Evolutionary conservation across 1,140 invertebrate genomes (phyloP).

Genomic region (Zeugodacus cucurbitae): DNA sequence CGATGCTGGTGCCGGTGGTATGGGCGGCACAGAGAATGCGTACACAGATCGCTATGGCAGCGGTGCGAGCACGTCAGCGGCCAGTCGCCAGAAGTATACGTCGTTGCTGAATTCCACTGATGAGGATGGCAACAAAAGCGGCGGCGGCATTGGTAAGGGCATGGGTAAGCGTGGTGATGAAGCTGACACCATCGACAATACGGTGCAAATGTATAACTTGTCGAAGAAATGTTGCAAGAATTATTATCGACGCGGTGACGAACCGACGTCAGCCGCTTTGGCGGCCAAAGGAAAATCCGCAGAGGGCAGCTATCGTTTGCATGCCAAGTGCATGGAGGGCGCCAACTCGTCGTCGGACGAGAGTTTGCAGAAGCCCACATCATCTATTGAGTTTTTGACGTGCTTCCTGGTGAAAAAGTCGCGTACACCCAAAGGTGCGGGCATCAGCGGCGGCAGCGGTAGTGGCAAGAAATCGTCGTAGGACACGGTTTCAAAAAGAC

Average conservation of each 20-base stretch:
- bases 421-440: conserved; percentile 50
- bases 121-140: conserved; percentile 2
- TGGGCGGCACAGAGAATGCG: not conserved
- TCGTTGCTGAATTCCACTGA: conserved; percentile 42
- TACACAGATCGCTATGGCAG: not conserved
- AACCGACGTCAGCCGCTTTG: not conserved
- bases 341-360: conserved; percentile 59
- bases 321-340: conserved; percentile 44
- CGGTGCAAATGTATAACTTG: conserved; percentile 62
- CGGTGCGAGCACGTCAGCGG: conserved; percentile 3
- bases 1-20: not conserved
- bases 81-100: conserved; percentile 38
- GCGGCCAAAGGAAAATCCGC: conserved; percentile 21
- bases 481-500: conserved; percentile 50
- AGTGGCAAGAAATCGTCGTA: conserved; percentile 46
- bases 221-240: conserved; percentile 64
- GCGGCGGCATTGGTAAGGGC: too few species aligned
- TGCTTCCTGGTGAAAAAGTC: conserved; percentile 62
- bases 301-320: conserved; percentile 41
- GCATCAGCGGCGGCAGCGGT: conserved; percentile 46
- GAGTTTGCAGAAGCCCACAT: conserved; percentile 60
- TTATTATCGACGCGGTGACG: conserved; percentile 57
- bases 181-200: conserved; percentile 58
- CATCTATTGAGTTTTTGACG: conserved; percentile 63
- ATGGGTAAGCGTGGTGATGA: conserved; percentile 49